Base-by-base conservation (phyloP, 2,797 vertebrate species). In the Dicrostonyx torquatus region DNA sequence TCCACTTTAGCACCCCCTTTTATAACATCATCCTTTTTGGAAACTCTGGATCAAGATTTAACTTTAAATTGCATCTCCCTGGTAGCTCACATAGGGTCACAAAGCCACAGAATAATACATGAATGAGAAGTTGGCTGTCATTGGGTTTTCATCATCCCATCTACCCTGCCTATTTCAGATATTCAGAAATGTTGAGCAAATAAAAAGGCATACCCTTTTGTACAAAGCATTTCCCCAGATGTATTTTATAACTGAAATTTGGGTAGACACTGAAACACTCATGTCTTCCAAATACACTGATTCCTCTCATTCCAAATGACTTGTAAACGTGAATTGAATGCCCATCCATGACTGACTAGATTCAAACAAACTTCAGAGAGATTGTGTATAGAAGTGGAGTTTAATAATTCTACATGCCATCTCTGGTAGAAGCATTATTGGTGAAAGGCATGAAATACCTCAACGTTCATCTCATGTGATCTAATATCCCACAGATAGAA, bases 141-240 rank as follows among this genome's bases (percentile, higher is more conserved):
- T 77, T 88, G 60, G 76, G 77, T 92, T 94, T 85, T 64, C 24
- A 83, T 53, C 45, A 95, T 76, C 55, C 48, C 31, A 85, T 60
- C 20, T 50, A 92, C 66, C 43, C 58, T 80, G 31, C 29, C 48
- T 68, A 40, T 89, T 90, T 96, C 43, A 80, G 53, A 60, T 94
- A 31, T 80, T 95, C 55, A 78, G 83, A 94, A 91, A 85, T 43
- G 84, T 70, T 95, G 87, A 89, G n/a, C 70, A 94, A 90, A 83
- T 92, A 53, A 78, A 93, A 94, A 91, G 86, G 20, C 48, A 88
- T 20, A 82, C 2, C 40, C 64, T 93, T 96, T 85, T 95, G 26
- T 87, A 89, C 14, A 94, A 87, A 84, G 48, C 78, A 75, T 89
- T 86, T 95, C 66, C 66, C 18, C 68, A 91, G 90, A 86, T 88